Conservation (phyloP, 2,888 invertebrate species). For the Acleris sparsana region DNA sequence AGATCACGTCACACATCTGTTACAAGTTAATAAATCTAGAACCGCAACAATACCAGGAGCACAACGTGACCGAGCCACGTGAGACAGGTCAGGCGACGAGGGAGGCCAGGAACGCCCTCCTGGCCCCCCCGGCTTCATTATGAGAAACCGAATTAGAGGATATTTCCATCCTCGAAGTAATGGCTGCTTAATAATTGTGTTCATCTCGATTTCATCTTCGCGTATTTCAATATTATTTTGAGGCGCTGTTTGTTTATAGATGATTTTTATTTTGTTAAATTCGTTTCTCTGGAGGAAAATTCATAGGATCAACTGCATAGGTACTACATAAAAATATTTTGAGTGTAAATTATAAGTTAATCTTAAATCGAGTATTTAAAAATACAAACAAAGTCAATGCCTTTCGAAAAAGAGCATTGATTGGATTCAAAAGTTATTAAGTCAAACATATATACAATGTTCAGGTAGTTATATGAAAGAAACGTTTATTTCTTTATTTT, state of each 20-base stretch:
- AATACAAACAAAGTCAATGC: too few species aligned
- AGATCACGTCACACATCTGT: neutral
- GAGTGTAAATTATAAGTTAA: too few species aligned
- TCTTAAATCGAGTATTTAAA: too few species aligned
- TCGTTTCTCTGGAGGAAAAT: too few species aligned
- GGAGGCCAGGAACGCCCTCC: neutral
- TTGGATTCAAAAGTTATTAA: too few species aligned
- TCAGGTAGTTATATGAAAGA: too few species aligned
- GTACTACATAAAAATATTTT: too few species aligned
- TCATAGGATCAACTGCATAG: too few species aligned
- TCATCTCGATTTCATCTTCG: constrained; percentile 26
- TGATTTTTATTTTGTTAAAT: too few species aligned
- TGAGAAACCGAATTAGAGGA: constrained; percentile 26
- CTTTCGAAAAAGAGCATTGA: too few species aligned
- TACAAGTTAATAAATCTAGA: constrained; percentile 1
- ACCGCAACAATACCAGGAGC: constrained; percentile 1
- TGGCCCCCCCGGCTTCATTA: constrained; percentile 20
- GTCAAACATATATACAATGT: too few species aligned
- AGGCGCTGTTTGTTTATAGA: constrained; percentile 1
- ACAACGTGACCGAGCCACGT: constrained; percentile 10
- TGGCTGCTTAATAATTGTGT: constrained; percentile 21
- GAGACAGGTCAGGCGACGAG: neutral
- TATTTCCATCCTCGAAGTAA: constrained; percentile 24
- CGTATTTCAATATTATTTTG: constrained; percentile 18
- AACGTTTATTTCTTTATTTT: too few species aligned